A percentile compares a stretch with the other conserved stretches of the same genome.
phyloP scores from a whole-genome alignment of 37 sponge, comb jelly and placozoan genomes.

The Hexactinellida sp. region DNA sequence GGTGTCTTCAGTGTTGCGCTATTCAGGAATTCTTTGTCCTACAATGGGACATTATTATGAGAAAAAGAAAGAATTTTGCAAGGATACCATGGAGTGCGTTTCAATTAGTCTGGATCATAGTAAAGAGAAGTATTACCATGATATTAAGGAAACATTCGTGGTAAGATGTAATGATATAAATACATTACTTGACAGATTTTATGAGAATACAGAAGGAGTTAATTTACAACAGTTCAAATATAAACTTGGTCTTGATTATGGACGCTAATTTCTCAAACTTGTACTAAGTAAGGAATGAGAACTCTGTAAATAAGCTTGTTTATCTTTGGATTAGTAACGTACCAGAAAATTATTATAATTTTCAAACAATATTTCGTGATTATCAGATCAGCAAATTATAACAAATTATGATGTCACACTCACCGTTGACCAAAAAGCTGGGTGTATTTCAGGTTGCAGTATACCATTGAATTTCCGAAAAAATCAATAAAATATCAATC shows the following conservation, averaged over 20 bases:
- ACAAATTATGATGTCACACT: neutral
- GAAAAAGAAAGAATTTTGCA: neutral
- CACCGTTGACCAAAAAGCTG: neutral
- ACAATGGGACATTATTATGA: constrained; percentile 6
- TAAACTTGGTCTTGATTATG: constrained; percentile 13
- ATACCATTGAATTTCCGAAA: no score
- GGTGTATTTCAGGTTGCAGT: neutral
- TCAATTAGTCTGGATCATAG: neutral
- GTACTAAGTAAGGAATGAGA: constrained; percentile 5
- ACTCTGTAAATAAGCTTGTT: neutral
- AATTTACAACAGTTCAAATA: neutral
- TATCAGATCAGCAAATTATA: neutral
- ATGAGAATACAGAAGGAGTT: neutral
- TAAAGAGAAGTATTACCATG: neutral
- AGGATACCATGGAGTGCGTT: neutral
- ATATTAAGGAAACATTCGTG: neutral
- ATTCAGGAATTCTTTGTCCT: neutral
- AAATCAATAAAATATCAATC: no score
- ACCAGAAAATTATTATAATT: neutral
- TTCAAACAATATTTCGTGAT: neutral
- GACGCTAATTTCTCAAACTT: neutral
- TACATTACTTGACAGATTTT: neutral
- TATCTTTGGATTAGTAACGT: neutral
- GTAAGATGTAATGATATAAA: neutral
- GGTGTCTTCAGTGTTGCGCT: neutral